Evolutionary conservation across 2,888 invertebrate species (phyloP).

Genomic region (Itoplectis maculator): DNA sequence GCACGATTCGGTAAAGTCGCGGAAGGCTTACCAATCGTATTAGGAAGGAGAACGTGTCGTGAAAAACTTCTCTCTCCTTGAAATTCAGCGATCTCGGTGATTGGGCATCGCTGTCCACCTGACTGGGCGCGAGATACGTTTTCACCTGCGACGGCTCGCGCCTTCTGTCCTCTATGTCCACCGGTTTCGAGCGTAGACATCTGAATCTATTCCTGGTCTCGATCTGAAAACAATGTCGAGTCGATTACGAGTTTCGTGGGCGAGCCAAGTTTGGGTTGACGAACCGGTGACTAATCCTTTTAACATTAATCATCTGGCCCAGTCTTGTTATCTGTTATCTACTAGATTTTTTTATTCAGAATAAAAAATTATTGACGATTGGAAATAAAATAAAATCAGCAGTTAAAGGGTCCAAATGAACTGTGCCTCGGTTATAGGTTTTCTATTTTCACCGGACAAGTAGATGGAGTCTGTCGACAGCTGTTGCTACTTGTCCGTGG

Average conservation of each 20-base stretch:
- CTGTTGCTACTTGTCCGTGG: too few relatives aligned
- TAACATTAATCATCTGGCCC: too few relatives aligned
- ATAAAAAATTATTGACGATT: too few relatives aligned
- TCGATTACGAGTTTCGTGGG: conserved; percentile 45
- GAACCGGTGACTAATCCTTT: conserved; percentile 17
- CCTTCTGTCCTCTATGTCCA: conserved; percentile 77
- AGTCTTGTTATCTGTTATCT: too few relatives aligned
- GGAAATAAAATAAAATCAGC: too few relatives aligned
- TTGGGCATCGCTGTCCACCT: conserved; percentile 54
- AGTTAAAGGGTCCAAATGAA: too few relatives aligned
- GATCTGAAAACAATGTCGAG: conserved; percentile 72
- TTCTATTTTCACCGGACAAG: too few relatives aligned
- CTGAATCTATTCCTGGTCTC: conserved; percentile 82
- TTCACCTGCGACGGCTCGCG: conserved; percentile 52
- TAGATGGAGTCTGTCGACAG: too few relatives aligned
- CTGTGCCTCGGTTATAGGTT: too few relatives aligned
- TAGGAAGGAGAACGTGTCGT: conserved; percentile 79
- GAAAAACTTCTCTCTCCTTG: conserved; percentile 79
- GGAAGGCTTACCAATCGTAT: conserved; percentile 76
- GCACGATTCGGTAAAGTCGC: too few relatives aligned
- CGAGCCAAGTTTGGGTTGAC: conserved; percentile 30
- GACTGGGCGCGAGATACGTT: conserved; percentile 15
- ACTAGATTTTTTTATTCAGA: too few relatives aligned
- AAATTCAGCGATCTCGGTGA: conserved; percentile 75
- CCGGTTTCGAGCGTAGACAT: conserved; percentile 80